Evolutionary conservation across 2,888 invertebrate genomes (phyloP).

Genomic region (Sphaerophoria taeniata): DNA sequence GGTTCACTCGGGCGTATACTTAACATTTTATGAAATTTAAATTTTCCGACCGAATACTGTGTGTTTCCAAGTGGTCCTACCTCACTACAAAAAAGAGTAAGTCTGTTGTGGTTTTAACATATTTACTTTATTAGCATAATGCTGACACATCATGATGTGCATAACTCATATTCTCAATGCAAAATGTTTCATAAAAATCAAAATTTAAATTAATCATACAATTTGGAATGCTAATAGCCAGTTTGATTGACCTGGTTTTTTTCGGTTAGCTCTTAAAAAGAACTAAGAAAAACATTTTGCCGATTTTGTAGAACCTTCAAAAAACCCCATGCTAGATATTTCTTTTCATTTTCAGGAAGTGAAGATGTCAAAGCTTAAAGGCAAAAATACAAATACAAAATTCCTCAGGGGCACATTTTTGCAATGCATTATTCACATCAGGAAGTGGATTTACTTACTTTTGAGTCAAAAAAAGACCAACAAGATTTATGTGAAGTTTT

Average conservation of each 20-base stretch:
- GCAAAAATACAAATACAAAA: not conserved
- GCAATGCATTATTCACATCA: conserved; percentile 18
- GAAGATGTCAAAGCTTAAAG: too few relatives aligned
- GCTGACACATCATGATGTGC: not conserved
- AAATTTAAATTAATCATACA: not conserved
- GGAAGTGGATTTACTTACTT: conserved; percentile 6
- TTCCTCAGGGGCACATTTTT: conserved; percentile 7
- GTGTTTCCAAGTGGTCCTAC: not conserved
- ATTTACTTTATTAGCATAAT: not conserved
- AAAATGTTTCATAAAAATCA: not conserved
- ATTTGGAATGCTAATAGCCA: conserved; percentile 10
- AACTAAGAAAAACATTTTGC: conserved; percentile 14
- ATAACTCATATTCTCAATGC: not conserved
- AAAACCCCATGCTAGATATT: not conserved
- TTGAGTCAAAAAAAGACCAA: not conserved
- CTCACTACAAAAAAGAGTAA: not conserved
- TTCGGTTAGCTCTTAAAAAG: not conserved
- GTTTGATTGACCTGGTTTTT: not conserved
- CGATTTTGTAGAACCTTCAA: conserved; percentile 25
- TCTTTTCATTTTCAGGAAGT: conserved; percentile 26
- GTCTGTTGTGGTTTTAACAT: not conserved
- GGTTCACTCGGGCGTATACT: not conserved
- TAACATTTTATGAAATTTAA: not conserved
- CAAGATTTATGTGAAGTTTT: conserved; percentile 18
- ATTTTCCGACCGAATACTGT: not conserved